Evolutionary conservation across 2,113 vertebrate species (phyloP).

Genomic region (Brachirus orientalis): DNA sequence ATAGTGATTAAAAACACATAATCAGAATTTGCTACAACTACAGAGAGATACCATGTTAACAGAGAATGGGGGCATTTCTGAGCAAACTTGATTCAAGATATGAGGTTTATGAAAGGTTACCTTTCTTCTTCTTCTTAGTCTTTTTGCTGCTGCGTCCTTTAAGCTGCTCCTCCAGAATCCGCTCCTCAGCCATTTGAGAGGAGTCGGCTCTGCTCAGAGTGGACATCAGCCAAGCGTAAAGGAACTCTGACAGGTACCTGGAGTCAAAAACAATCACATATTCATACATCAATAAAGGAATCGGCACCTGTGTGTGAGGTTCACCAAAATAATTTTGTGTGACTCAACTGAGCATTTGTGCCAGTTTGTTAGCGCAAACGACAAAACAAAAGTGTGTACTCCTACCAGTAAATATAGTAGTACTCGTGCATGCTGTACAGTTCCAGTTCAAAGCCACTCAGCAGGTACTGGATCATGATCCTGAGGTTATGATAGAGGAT

Average conservation of each 20-base stretch:
- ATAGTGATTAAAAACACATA: constrained; percentile 22
- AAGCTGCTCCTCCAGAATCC: constrained; percentile 95
- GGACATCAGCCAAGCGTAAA: constrained; percentile 98
- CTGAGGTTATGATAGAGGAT: constrained; percentile 97
- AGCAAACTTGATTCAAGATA: background rate
- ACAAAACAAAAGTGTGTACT: background rate
- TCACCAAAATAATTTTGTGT: too few species aligned
- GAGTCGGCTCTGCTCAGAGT: constrained; percentile 96
- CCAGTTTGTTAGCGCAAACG: too few species aligned
- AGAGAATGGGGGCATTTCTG: background rate
- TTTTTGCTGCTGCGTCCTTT: constrained; percentile 98
- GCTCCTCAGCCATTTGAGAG: constrained; percentile 97
- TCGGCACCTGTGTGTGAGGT: background rate
- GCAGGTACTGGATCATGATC: constrained; percentile 99
- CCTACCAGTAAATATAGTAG: constrained; percentile 98
- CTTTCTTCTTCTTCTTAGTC: constrained; percentile 99
- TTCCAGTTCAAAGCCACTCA: constrained; percentile 98
- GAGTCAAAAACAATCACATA: constrained; percentile 1
- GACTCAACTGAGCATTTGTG: too few species aligned
- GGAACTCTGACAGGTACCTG: constrained; percentile 98
- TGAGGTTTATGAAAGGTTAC: constrained; percentile 55
- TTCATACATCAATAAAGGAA: background rate
- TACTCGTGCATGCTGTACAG: constrained; percentile 99
- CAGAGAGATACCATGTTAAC: background rate
- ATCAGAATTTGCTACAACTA: background rate